Base-by-base conservation (phyloP, 2,797 vertebrate genomes). In the Lates japonicus region DNA sequence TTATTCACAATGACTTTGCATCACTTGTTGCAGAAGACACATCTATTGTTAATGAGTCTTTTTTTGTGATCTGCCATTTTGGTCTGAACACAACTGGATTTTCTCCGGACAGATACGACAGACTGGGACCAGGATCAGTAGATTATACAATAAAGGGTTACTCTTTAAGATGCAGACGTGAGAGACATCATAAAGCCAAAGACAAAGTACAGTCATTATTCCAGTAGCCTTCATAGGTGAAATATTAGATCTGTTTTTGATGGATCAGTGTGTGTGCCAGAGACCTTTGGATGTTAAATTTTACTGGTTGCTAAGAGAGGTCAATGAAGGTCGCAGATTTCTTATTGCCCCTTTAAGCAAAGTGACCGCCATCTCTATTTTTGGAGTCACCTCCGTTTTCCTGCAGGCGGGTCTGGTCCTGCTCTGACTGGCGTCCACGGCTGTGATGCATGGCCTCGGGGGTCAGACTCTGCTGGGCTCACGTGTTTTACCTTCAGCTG, bases 401-500 rank as follows among this genome's bases (percentile, higher is more conserved):
- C 73, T 33, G 37, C 4, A 76, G 71, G 22, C 49, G 17, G 9
- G 5, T 14, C 13, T 3, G 33, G 37, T 65, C 48, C 20, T 4
- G 52, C 35, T 59, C 37, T 0, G 29, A 57, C 51, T 64, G 41
- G 79, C 10, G 13, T 84, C 80, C 70, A 4, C 2, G 16, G 65
- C 67, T 58, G 75, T 67, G 75, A 71, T 0, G 59, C 2, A 22
- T 55, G 8, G 49, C 88, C 74, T 74, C 3, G 0, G 65, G 82
- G 63, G 58, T 73, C 66, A 5, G 70, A 9, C 76, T 82, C 58
- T 22, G 58, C 68, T 10, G 0, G 51, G 29, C 80, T 76, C 63
- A 63, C 55, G 63, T 70, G 78, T 80, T 90, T 29, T 81, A 87
- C 83, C 87, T 81, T 84, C 74, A 83, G 83, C 81, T 35, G 75